These are phyloP conservation scores for Carcharodon carcharias DNA, from an alignment of 2,797 vertebrate species.

Conservation along the genomic window DNA sequence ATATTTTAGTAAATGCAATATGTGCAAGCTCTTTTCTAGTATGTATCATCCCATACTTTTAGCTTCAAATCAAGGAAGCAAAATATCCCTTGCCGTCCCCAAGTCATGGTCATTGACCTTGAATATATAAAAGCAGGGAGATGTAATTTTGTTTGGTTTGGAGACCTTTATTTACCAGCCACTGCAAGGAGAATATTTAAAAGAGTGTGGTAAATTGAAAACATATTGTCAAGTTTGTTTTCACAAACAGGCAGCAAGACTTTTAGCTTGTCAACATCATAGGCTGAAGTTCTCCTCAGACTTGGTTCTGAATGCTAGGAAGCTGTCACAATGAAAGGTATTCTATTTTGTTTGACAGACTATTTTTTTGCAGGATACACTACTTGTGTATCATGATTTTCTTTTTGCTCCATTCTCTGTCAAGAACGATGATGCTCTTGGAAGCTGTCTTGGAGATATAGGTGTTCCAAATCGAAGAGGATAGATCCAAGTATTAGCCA, in stretches of 20 bases:
- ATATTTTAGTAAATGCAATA: neutral
- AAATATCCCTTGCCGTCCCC: neutral
- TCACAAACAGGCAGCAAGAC: neutral
- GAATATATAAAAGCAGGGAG: neutral
- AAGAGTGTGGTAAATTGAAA: neutral
- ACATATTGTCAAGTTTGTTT: neutral
- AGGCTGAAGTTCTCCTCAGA: neutral
- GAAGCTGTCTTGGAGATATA: neutral
- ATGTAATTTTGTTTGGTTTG: neutral
- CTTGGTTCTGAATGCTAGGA: neutral
- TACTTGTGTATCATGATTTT: neutral
- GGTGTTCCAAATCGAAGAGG: neutral
- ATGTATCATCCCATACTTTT: neutral
- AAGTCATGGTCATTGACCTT: neutral
- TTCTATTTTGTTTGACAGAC: neutral
- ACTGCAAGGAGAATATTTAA: neutral
- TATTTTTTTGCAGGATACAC: neutral
- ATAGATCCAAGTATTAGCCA: neutral
- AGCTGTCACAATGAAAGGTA: neutral
- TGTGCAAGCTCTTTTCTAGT: neutral
- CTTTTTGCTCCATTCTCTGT: slow-evolving; percentile 7
- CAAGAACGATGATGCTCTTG: neutral
- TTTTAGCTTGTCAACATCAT: neutral
- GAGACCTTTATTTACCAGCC: neutral
- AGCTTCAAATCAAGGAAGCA: neutral